Evolutionary conservation across 2,797 vertebrate genomes (phyloP).

Genomic region (Triplophysa yarkandensis): DNA sequence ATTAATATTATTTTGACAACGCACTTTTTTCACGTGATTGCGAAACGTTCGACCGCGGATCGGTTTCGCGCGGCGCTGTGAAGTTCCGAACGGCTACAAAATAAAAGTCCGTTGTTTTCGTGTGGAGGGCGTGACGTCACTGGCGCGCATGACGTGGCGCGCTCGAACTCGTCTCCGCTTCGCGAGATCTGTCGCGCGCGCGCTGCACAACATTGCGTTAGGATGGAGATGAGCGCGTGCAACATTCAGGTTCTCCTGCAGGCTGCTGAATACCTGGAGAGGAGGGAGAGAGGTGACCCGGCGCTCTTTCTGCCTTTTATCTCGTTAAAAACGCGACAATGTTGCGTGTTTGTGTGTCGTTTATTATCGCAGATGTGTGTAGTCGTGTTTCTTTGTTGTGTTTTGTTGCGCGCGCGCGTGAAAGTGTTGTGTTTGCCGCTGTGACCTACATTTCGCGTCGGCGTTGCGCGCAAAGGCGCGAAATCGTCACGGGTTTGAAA

Average conservation of each 20-base stretch:
- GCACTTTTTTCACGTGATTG: too few species aligned
- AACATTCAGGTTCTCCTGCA: constrained; percentile 92
- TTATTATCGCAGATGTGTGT: neutral
- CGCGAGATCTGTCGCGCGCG: constrained; percentile 22
- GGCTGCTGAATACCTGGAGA: constrained; percentile 91
- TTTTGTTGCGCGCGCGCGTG: constrained; percentile 12
- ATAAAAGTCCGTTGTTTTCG: too few species aligned
- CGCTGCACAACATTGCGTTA: constrained; percentile 27
- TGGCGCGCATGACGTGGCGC: constrained; percentile 57
- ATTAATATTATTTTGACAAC: too few species aligned
- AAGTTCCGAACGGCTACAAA: too few species aligned
- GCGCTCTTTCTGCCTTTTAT: constrained; percentile 41
- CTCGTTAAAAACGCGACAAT: constrained; percentile 51
- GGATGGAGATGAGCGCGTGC: constrained; percentile 83
- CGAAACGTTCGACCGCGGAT: too few species aligned
- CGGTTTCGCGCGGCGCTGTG: too few species aligned
- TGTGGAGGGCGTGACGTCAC: constrained; percentile 41
- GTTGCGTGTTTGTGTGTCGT: constrained; percentile 20
- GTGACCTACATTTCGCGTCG: constrained; percentile 75
- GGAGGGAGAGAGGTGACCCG: constrained; percentile 80
- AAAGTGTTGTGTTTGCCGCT: constrained; percentile 65
- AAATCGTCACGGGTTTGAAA: constrained; percentile 78
- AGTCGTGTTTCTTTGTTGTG: neutral
- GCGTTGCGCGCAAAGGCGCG: constrained; percentile 82
- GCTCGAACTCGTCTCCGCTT: constrained; percentile 28